A percentile compares a stretch with the other conserved stretches of the same genome.
Conservation (phyloP, 2,888 invertebrate species). For the Galerucella calmariensis region DNA sequence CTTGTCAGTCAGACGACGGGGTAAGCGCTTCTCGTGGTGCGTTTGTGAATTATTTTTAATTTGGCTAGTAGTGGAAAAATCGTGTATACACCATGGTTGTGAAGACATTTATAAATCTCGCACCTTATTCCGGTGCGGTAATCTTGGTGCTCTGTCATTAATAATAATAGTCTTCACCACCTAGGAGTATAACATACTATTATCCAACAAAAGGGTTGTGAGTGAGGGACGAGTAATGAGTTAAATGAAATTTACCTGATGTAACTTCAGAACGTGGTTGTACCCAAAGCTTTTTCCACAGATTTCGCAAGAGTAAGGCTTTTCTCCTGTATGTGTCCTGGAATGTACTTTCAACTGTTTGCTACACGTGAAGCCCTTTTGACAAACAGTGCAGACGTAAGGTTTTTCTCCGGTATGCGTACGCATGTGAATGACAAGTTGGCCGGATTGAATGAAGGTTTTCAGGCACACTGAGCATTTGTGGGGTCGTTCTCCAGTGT, state of each 20-base stretch:
- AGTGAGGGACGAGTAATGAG: background rate
- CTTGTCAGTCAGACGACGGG: too few relatives aligned
- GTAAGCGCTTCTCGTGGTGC: too few relatives aligned
- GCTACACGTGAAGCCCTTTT: slow-evolving; percentile 91
- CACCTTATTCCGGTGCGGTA: too few relatives aligned
- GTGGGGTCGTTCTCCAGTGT: slow-evolving; percentile 90
- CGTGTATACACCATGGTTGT: too few relatives aligned
- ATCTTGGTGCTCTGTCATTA: too few relatives aligned
- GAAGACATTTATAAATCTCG: too few relatives aligned
- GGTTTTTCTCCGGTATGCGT: slow-evolving; percentile 90
- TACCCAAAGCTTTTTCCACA: slow-evolving; percentile 92
- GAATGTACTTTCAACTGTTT: slow-evolving; percentile 93
- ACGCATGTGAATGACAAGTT: slow-evolving; percentile 89
- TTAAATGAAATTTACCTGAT: slow-evolving; percentile 60
- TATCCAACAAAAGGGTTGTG: background rate
- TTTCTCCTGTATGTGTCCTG: slow-evolving; percentile 90
- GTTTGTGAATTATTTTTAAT: too few relatives aligned
- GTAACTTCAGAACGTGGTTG: slow-evolving; percentile 89
- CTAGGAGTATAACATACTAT: too few relatives aligned
- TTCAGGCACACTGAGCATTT: slow-evolving; percentile 89
- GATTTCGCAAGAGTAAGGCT: slow-evolving; percentile 91
- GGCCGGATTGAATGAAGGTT: slow-evolving; percentile 92
- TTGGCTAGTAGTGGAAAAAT: too few relatives aligned
- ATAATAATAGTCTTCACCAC: too few relatives aligned
- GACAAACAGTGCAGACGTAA: slow-evolving; percentile 82